Evolutionary conservation across 2,797 vertebrate species (phyloP), one percentile per base, ranked within the genome.

Genomic region (Alfaro cultratus): DNA sequence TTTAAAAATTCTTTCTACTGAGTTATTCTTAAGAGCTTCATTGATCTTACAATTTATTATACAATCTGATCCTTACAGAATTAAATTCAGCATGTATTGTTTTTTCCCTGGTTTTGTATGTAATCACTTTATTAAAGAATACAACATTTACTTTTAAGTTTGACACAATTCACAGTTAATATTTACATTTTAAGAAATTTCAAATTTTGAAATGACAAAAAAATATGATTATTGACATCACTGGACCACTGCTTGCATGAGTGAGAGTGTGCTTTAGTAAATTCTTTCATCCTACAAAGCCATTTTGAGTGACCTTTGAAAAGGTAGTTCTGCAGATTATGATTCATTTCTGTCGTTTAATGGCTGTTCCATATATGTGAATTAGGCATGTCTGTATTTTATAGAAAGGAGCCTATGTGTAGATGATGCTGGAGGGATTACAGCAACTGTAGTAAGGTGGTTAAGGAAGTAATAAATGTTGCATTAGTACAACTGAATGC

Each of bases 401-500:
- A 82, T 83, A 45, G 45, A 5, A 75, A 86, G 31, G 18, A 80
- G 75, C 49, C 79, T 29, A 77, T 86, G 72, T 81, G 71, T 75
- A 79, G 84, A 78, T 72, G 60, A 55, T 72, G 15, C 84, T 87
- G 0, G 12, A 73, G 36, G 81, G 64, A 87, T 43, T 45, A 74
- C 64, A 71, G 81, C 70, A 83, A 88, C 34, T 81, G 75, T 88
- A 90, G 88, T 88, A 84, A 87, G 51, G 79, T 68, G 77, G 78
- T 67, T 81, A 75, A 85, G 78, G 75, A 85, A 82, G 47, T 79
- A 76, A 80, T 87, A 85, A 91, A 89, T 74, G 47, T 73, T 85
- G 72, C 73, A 67, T 77, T 68, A 78, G 75, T 80, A 85, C 80
- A 88, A 70, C 78, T 80, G 73, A 79, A 78, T 80, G 68, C 79